Conservation (phyloP, 92 coral and sea anemone species). For the Epizoanthus illoricatus region DNA sequence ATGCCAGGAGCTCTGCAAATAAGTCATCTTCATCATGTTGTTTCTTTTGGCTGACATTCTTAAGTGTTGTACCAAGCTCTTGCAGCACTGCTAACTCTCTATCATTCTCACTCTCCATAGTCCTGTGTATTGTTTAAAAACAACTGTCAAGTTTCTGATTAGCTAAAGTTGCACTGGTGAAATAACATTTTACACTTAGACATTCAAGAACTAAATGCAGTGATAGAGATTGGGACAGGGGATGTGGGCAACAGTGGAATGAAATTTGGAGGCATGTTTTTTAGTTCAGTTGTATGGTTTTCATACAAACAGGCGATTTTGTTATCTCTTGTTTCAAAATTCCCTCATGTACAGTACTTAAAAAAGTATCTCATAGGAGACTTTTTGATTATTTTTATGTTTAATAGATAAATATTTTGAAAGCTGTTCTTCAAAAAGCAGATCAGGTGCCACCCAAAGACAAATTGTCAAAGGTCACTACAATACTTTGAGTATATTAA, state of each 20-base stretch:
- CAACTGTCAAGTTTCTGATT: conserved; percentile 22
- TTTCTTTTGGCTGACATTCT: conserved; percentile 15
- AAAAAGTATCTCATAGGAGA: conserved; percentile 15
- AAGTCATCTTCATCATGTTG: conserved; percentile 24
- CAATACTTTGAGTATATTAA: conserved; percentile 2
- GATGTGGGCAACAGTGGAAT: background rate
- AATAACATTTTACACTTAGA: conserved; percentile 15
- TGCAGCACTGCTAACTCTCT: conserved; percentile 19
- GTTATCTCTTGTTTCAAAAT: conserved; percentile 4
- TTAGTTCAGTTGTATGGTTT: conserved; percentile 9
- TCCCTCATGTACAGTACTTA: conserved; percentile 18
- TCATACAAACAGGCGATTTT: background rate
- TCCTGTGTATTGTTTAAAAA: conserved; percentile 13
- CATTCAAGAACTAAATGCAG: conserved; percentile 14
- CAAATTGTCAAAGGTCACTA: conserved; percentile 16
- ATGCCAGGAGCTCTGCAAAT: conserved; percentile 25
- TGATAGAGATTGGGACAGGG: conserved; percentile 24
- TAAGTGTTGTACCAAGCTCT: conserved; percentile 23
- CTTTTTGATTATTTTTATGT: conserved; percentile 10
- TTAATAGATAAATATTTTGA: conserved; percentile 14
- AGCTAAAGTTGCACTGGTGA: conserved; percentile 28
- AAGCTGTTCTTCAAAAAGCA: conserved; percentile 14
- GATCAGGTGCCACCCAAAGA: conserved; percentile 5
- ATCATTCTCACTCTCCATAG: conserved; percentile 20
- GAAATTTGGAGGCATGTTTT: background rate